Percentiles rank a stretch among this genome's conserved stretches.
phyloP scores from a whole-genome alignment of 2,797 vertebrate genomes.

The Microtus obscurus region DNA sequence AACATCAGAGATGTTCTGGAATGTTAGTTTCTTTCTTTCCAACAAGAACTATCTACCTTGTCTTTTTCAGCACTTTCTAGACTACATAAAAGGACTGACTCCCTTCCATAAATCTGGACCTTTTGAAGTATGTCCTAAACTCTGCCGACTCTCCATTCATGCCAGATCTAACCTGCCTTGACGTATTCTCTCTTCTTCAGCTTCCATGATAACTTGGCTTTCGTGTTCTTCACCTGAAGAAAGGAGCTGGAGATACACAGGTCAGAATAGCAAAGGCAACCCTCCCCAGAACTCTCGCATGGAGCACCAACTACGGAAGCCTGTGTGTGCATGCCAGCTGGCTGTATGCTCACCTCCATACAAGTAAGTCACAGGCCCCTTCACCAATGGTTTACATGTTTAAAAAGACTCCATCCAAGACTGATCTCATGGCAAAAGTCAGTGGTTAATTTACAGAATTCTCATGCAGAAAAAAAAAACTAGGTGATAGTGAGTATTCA shows the following conservation, averaged over 20 bases:
- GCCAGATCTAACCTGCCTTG: conserved; percentile 13
- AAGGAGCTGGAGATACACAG: neutral
- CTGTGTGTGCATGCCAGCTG: neutral
- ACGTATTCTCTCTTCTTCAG: neutral
- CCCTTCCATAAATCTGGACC: neutral
- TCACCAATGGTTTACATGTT: neutral
- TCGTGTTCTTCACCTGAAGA: neutral
- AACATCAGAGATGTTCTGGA: neutral
- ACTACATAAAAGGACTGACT: neutral
- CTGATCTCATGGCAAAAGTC: conserved; percentile 21
- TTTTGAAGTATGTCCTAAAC: conserved; percentile 40
- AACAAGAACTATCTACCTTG: neutral
- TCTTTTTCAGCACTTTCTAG: neutral
- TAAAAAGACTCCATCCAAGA: conserved; percentile 1
- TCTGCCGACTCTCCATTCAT: neutral
- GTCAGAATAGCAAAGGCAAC: neutral
- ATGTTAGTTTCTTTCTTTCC: neutral
- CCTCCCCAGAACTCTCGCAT: neutral
- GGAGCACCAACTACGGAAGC: neutral
- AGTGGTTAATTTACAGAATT: conserved; percentile 5
- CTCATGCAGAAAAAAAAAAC: neutral
- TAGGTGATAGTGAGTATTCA: neutral
- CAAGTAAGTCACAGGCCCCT: conserved; percentile 6
- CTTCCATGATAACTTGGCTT: neutral
- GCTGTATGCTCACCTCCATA: neutral